phyloP scores from a whole-genome alignment of 2,797 vertebrate species.

The Micropoecilia bifurca region DNA sequence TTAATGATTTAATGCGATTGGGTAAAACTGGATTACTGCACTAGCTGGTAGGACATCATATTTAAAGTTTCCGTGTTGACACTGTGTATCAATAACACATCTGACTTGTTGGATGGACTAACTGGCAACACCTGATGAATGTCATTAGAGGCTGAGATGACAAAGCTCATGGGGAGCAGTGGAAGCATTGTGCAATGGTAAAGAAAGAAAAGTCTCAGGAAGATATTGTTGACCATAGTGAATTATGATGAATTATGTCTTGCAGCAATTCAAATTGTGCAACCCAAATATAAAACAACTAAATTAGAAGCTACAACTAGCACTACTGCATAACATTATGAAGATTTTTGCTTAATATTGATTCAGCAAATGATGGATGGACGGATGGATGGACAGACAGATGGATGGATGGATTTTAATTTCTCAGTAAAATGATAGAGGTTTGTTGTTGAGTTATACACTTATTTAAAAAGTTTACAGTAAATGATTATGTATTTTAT shows the following conservation, averaged over 20 bases:
- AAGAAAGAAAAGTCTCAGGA: not conserved
- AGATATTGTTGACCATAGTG: not conserved
- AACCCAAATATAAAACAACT: not conserved
- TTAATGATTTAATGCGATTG: not conserved
- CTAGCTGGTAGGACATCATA: too few species aligned
- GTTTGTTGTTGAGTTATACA: not conserved
- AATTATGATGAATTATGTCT: too few species aligned
- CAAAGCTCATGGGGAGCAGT: not conserved
- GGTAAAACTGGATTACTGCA: not conserved
- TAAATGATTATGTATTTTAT: not conserved
- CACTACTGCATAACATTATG: not conserved
- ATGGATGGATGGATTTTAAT: not conserved
- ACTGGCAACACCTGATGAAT: not conserved
- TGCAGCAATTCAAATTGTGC: not conserved
- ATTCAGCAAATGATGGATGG: too few species aligned
- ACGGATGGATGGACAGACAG: too few species aligned
- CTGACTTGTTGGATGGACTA: not conserved
- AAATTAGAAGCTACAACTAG: not conserved
- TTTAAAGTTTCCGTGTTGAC: not conserved
- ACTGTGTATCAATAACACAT: not conserved
- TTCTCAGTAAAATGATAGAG: not conserved
- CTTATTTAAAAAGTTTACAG: not conserved
- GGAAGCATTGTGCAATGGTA: not conserved
- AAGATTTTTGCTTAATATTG: not conserved
- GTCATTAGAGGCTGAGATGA: not conserved